Evolutionary conservation across 2,888 invertebrate species (phyloP).

Genomic region (Meteorus cinctellus): DNA sequence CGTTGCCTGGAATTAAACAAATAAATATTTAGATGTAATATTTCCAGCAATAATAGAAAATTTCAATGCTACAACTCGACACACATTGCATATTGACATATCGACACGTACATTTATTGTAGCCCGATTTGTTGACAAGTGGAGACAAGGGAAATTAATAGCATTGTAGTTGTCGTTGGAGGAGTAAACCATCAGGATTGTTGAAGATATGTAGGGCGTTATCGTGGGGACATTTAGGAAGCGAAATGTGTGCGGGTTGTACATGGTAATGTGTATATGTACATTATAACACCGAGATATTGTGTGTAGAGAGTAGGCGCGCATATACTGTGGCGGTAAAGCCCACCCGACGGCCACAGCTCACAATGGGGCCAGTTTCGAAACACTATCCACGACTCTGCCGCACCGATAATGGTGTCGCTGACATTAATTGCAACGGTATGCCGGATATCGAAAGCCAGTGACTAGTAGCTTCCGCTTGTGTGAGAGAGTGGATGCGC

Average conservation of each 20-base stretch:
- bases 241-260: slow-evolving; percentile 22
- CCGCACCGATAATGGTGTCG: slow-evolving; percentile 63
- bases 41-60: no score
- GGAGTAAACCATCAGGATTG: slow-evolving; percentile 1
- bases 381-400: slow-evolving; percentile 53
- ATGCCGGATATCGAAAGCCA: slow-evolving; percentile 59
- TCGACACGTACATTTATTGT: background rate
- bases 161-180: slow-evolving; percentile 11
- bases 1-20: no score
- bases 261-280: slow-evolving; percentile 21
- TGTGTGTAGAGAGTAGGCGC: slow-evolving; percentile 39
- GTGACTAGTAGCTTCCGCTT: slow-evolving; percentile 43
- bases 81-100: background rate
- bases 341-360: slow-evolving; percentile 49
- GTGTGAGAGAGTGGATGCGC: background rate
- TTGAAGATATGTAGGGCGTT: slow-evolving; percentile 4
- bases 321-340: slow-evolving; percentile 51
- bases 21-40: no score
- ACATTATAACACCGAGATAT: slow-evolving; percentile 24
- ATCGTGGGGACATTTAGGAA: slow-evolving; percentile 5
- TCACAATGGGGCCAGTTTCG: slow-evolving; percentile 59
- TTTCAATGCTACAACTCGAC: background rate
- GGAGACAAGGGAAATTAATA: slow-evolving; percentile 21
- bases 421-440: slow-evolving; percentile 66
- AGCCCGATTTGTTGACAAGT: background rate